A percentile compares a stretch with the other conserved stretches of the same genome.
phyloP scores from a whole-genome alignment of 2,797 vertebrate genomes.

The Tamandua tetradactyla region DNA sequence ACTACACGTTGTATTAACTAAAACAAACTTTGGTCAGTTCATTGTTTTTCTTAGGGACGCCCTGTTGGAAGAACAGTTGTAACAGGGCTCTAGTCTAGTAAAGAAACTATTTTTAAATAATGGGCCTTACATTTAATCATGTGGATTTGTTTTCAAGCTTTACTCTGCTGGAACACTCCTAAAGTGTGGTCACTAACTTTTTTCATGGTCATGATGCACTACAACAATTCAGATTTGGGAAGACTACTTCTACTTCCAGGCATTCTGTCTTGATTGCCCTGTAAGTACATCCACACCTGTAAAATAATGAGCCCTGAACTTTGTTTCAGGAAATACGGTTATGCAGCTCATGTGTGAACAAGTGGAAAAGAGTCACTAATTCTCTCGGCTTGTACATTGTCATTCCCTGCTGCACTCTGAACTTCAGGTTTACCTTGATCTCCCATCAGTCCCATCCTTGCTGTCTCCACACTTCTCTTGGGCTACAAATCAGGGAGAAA shows the following conservation, averaged over 20 bases:
- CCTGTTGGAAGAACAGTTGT: not conserved
- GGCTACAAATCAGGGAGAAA: not conserved
- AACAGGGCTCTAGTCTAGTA: not conserved
- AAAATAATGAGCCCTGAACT: not conserved
- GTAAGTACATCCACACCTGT: not conserved
- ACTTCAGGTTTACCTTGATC: not conserved
- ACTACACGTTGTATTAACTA: not conserved
- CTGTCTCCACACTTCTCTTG: not conserved
- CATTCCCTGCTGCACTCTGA: not conserved
- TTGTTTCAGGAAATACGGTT: not conserved
- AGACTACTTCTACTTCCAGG: not conserved
- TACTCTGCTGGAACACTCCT: not conserved
- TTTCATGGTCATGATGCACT: not conserved
- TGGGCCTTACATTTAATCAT: not conserved
- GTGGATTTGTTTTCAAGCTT: not conserved
- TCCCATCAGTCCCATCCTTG: not conserved
- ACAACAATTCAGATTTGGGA: not conserved
- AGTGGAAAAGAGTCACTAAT: not conserved
- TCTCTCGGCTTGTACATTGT: not conserved
- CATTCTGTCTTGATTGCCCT: not conserved
- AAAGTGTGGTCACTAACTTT: not conserved
- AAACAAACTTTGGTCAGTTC: not conserved
- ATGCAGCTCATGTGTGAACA: not conserved
- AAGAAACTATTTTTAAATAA: not conserved
- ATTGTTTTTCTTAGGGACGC: not conserved